A percentile compares a stretch with the other conserved stretches of the same genome.
Evolutionary conservation across 2,113 vertebrate genomes (phyloP).

Genomic region (Rousettus leschenaultii): DNA sequence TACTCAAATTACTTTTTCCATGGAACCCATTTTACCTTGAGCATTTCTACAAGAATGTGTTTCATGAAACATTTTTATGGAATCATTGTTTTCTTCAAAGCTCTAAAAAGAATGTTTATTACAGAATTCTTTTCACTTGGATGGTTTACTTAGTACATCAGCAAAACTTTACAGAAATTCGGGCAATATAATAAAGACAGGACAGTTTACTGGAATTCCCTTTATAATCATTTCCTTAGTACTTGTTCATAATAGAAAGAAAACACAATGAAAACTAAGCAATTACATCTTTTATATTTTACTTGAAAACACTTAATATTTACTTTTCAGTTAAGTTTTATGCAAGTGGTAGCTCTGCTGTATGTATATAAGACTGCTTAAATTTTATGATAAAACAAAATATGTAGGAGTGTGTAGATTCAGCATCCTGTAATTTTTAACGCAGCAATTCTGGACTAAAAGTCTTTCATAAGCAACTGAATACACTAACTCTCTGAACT

Average conservation of each 20-base stretch:
- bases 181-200: neutral
- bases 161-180: neutral
- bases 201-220: neutral
- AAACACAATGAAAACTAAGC: neutral
- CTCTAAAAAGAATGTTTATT: neutral
- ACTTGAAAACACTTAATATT: neutral
- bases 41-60: neutral
- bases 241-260: neutral
- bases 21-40: neutral
- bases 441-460: neutral
- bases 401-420: neutral
- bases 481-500: neutral
- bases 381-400: neutral
- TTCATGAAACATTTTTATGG: neutral
- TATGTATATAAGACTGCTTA: neutral
- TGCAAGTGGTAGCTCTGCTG: neutral
- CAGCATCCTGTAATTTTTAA: neutral
- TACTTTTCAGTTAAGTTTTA: neutral
- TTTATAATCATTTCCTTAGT: neutral
- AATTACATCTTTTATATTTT: neutral
- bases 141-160: neutral
- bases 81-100: neutral
- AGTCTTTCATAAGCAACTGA: neutral
- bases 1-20: neutral
- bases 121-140: conserved; percentile 8